Evolutionary conservation across 1,140 invertebrate genomes (phyloP), one percentile per base, ranked within the genome.

Genomic region (Drosophila subpulchrella): DNA sequence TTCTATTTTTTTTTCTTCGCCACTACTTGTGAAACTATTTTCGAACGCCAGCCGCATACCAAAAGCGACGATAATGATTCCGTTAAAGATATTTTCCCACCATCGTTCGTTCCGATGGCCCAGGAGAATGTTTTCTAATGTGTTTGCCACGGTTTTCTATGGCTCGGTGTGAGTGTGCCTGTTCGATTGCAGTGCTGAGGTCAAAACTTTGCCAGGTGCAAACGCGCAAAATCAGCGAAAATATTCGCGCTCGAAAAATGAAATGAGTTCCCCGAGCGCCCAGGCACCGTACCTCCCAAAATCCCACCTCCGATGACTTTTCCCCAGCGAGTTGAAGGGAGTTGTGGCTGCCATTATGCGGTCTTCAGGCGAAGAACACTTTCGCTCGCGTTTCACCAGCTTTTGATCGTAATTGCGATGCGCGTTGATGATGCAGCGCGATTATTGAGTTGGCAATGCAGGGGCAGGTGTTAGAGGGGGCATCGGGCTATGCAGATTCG

Each of bases 211-310:
- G 38, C 56, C 58, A 65, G 75, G 47, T 70, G 75, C 55, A 78
- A 82, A 74, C 62, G 68, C 60, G 62, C 74, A 58, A 82, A 82
- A 78, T 82, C 80, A 82, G 75, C 68, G 62, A 78, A 82, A 82
- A 65, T 73, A 81, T 78, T 82, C 79, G 70, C 61, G 62, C 4
- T 6, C 38, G 36, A 68, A 57, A 78, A 82, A 78, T 66, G 56
- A 58, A 78, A 78, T 75, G 70, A 82, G 68, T 55, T 60, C 46
- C 63, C 46, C 24, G 47, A 50, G n/a, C 62, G 36, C 61, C 39
- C 46, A 36, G 30, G 46, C n/a, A 46, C 34, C 30, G 17, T 8
- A 20, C 36, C 15, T 13, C 30, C 15, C 20, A 20, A 20, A 39
- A 36, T 44, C 46, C 17, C 50, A 32, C 15, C 59, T 8, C n/a